Base-by-base conservation (phyloP, 2,797 vertebrate species). In the Lateolabrax maculatus region DNA sequence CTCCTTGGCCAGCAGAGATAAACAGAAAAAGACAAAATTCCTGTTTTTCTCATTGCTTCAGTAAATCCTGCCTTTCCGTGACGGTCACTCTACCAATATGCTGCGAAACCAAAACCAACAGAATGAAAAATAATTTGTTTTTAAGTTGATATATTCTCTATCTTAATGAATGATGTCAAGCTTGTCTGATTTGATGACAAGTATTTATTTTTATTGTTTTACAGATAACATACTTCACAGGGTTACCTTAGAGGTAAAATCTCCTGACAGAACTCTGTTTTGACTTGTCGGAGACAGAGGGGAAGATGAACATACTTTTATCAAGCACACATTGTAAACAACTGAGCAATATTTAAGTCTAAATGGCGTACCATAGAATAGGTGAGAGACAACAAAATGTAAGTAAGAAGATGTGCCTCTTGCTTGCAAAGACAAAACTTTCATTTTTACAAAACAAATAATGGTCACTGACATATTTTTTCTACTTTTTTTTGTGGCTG, bases 251-350 rank as follows among this genome's bases (percentile, higher is more conserved):
- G 90, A 93, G 92, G 92, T 91, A 87, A 92, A 81, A 84, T 93
- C 91, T 90, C 92, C 90, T 79, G 90, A 92, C 92, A 91, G 77
- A 88, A 85, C 87, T 92, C 85, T 78, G 87, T 79, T 88, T 85
- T 77, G 87, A 93, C 84, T 90, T 13, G 84, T 87, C 86, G 52
- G 90, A 90, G 91, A 91, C 89, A 77, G 80, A 85, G 83, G 86
- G 84, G 84, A 87, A 84, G 88, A 89, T 90, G 90, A 85, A 94
- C 94, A 94, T 91, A 93, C 85, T 92, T 90, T 92, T 87, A 92
- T 94, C 91, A 93, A 94, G 94, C 92, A 95, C 93, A 95, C 93
- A 94, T 93, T 94, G 91, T 95, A 94, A 95, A 94, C 93, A 94
- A 93, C 92, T 92, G 91, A 95, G 91, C 93, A 94, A 94, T 92